Conservation (phyloP, 2,113 vertebrate species). For the Erythrolamprus reginae region DNA sequence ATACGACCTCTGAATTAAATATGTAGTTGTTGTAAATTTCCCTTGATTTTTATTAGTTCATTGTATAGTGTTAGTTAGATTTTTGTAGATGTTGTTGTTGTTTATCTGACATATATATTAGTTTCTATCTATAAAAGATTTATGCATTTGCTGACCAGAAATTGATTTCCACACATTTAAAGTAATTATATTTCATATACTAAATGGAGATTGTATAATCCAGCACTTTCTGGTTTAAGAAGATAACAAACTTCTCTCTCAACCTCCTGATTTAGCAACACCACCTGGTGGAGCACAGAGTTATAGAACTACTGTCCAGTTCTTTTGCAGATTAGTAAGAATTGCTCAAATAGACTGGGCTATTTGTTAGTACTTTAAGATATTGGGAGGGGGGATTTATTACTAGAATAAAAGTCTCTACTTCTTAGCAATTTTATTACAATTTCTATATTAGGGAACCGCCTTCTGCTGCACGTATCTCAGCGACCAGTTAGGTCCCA, state of each 20-base stretch:
- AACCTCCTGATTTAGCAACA: constrained; percentile 11
- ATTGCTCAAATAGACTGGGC: background rate
- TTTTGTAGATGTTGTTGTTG: too few species aligned
- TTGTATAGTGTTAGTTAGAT: too few species aligned
- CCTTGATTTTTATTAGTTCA: too few species aligned
- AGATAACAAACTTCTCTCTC: background rate
- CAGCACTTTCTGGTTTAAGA: background rate
- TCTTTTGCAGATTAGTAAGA: background rate
- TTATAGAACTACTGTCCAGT: background rate
- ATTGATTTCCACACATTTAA: background rate
- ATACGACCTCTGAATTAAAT: too few species aligned
- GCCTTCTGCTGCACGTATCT: too few species aligned
- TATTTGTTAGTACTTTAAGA: background rate
- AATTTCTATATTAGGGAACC: background rate
- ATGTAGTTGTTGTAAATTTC: too few species aligned
- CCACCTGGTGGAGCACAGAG: constrained; percentile 13
- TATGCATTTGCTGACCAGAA: background rate
- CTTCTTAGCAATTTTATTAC: background rate
- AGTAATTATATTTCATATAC: background rate
- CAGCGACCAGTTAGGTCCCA: too few species aligned
- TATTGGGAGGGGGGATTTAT: background rate
- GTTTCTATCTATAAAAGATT: background rate
- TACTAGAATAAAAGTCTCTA: background rate
- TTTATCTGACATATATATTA: too few species aligned
- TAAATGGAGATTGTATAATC: background rate